These are phyloP conservation scores for Cliona cf. orientalis DNA, from an alignment of 37 sponge, comb jelly and placozoan genomes.

Conservation along the genomic window DNA sequence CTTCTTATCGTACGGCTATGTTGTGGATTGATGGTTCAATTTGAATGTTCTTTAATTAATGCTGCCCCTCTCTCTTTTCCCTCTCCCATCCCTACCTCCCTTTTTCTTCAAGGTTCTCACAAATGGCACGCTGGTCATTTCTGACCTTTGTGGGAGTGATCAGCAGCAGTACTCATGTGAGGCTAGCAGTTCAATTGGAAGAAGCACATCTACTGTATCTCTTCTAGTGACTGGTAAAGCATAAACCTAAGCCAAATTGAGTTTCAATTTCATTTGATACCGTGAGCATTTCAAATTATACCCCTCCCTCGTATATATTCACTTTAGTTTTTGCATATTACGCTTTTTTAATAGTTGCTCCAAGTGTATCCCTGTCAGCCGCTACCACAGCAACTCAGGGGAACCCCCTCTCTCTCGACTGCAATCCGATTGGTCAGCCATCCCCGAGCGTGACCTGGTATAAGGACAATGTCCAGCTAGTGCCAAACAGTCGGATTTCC, in stretches of 20 bases:
- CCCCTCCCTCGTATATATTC: not conserved
- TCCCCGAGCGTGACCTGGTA: slow-evolving; percentile 60
- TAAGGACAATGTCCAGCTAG: slow-evolving; percentile 4
- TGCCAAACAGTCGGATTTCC: not conserved
- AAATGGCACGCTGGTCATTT: slow-evolving; percentile 28
- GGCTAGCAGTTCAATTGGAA: no score
- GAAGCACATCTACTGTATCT: no score
- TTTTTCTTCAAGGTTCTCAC: slow-evolving; percentile 10
- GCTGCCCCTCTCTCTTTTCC: no score
- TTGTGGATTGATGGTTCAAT: no score
- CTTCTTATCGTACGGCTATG: no score
- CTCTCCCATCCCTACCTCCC: no score
- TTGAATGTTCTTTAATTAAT: no score
- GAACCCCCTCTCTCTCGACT: slow-evolving; percentile 28
- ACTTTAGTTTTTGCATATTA: no score
- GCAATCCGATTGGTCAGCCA: slow-evolving; percentile 52
- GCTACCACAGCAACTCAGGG: slow-evolving; percentile 20
- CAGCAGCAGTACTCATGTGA: slow-evolving; percentile 46
- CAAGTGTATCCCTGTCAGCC: slow-evolving; percentile 32
- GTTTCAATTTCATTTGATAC: no score
- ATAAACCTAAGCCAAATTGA: no score
- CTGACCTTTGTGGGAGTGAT: slow-evolving; percentile 3
- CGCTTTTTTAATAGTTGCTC: slow-evolving; percentile 40
- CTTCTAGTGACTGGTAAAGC: no score
- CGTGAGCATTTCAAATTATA: not conserved